Base-by-base conservation (phyloP, 2,797 vertebrate genomes). In the Spinus olivaceus region DNA sequence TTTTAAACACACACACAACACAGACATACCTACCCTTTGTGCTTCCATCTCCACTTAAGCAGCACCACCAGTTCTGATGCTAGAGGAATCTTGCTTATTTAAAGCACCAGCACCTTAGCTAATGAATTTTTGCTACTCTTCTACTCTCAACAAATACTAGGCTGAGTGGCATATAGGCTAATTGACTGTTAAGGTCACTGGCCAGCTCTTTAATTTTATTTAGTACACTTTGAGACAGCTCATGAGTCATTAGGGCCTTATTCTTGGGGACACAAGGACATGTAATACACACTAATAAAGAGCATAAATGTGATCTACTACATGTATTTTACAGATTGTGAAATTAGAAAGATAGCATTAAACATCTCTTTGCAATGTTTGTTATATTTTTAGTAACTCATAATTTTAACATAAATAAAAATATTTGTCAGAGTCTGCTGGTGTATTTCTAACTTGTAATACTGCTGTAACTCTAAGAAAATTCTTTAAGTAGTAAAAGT, bases 131-230 rank as follows among this genome's bases (percentile, higher is more conserved):
- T 4, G 20, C 42, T 94, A 32, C 81, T 71, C 82, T 82, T 85
- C 81, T 51, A 41, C 33, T 35, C 50, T 82, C 83, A 61, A 92
- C 79, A 88, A 94, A 86, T 74, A 89, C 60, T 74, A 67, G 57
- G 63, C 70, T 89, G 72, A 94, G 53, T 86, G 96, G 82, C 64
- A 57, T 56, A 30, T 5, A 76, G 74, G 57, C 77, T 95, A 94
- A 96, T 82, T 92, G 86, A 96, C 92, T 93, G 83, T 65, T 94
- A 95, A 94, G 90, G 90, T 96, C 90, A 94, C 60, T 69, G 88
- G 49, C 56, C 82, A 95, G 78, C 71, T 88, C 85, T 93, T 96
- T 95, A 97, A 96, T 96, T 90, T 88, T 93, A 86, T 92, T 95
- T 95, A 86, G 54, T 90, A 78, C 44, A 92, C 82, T 88, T 92